Conservation (phyloP, 2,888 invertebrate species). For the Eumerus sabulonum region DNA sequence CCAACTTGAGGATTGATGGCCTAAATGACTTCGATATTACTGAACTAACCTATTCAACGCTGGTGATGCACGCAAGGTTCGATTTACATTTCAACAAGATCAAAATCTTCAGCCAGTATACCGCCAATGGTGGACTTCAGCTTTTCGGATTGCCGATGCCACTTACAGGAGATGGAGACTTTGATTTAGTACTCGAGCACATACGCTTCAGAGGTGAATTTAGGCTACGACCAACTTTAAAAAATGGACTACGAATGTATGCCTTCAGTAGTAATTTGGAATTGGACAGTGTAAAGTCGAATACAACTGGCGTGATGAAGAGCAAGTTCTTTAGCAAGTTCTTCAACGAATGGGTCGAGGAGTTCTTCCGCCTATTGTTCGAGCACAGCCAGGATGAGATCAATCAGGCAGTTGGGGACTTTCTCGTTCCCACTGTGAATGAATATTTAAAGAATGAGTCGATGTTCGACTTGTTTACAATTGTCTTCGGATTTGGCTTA, state of each 20-base stretch:
- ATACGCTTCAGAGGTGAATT: conserved; percentile 73
- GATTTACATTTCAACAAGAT: conserved; percentile 74
- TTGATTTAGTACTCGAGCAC: conserved; percentile 70
- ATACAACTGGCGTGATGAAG: conserved; percentile 72
- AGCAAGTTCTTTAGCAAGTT: conserved; percentile 68
- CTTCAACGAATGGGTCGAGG: conserved; percentile 72
- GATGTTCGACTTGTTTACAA: conserved; percentile 71
- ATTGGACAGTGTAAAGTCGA: conserved; percentile 71
- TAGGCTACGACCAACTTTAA: conserved; percentile 70
- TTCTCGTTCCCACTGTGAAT: conserved; percentile 71
- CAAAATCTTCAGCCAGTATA: conserved; percentile 71
- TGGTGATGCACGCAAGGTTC: conserved; percentile 72
- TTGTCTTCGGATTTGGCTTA: conserved; percentile 70
- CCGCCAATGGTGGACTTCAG: conserved; percentile 68
- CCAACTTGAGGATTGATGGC: conserved; percentile 72
- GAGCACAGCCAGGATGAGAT: conserved; percentile 72
- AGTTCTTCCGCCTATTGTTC: conserved; percentile 71
- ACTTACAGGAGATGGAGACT: conserved; percentile 71
- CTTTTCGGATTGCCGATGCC: conserved; percentile 64
- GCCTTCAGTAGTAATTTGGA: conserved; percentile 71
- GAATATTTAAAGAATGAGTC: conserved; percentile 69
- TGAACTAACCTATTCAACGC: conserved; percentile 71
- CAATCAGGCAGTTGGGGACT: conserved; percentile 69
- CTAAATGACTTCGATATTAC: conserved; percentile 73
- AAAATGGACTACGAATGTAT: conserved; percentile 68